phyloP scores from a whole-genome alignment of 2,113 vertebrate species.

The Nyctibius bracteatus region DNA sequence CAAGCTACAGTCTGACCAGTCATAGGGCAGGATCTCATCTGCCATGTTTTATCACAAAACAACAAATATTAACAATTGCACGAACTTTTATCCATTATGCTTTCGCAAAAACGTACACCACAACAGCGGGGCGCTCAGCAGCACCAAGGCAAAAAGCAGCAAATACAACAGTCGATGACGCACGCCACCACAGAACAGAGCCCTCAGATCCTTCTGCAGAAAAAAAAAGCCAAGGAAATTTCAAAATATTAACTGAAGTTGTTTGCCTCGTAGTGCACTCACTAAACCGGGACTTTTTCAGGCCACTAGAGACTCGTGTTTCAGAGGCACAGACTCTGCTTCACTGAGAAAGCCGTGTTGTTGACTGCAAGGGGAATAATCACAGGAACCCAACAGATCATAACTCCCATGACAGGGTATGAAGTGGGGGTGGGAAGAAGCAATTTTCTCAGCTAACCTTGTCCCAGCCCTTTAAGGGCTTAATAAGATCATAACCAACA shows the following conservation, averaged over 20 bases:
- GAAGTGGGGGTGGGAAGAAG: neutral
- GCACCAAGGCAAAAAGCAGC: neutral
- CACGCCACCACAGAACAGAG: neutral
- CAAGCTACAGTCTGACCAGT: neutral
- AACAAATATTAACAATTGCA: neutral
- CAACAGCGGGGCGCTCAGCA: neutral
- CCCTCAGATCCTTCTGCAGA: neutral
- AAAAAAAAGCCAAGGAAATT: neutral
- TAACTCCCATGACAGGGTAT: neutral
- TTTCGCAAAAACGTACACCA: neutral
- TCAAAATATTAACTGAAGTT: neutral
- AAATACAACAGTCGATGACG: neutral
- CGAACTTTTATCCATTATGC: neutral
- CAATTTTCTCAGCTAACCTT: slow-evolving; percentile 61
- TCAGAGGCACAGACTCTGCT: neutral
- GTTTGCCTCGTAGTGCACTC: neutral
- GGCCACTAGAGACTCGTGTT: neutral
- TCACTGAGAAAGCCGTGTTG: neutral
- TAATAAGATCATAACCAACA: slow-evolving; percentile 51
- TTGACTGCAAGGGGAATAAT: neutral
- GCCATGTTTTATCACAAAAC: neutral
- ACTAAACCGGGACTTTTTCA: neutral
- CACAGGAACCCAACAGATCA: slow-evolving; percentile 4
- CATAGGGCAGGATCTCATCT: neutral
- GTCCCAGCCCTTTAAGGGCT: slow-evolving; percentile 8